Evolutionary conservation across 2,888 invertebrate genomes (phyloP), one percentile per base, ranked within the genome.

Genomic region (Syrphus vitripennis): DNA sequence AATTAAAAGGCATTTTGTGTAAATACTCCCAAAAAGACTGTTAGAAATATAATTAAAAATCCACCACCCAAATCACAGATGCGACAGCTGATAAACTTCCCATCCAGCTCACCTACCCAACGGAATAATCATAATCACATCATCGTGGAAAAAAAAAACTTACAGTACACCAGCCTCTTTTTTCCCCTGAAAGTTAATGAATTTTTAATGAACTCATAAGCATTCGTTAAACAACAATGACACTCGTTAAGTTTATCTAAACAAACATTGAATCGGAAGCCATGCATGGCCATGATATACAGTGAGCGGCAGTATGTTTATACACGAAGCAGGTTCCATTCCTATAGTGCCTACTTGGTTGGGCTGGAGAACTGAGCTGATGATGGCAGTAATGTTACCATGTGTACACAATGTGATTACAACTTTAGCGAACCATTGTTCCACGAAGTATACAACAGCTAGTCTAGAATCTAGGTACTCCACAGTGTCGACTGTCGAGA

Each of bases 161-260:
- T n/a, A n/a, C 14, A 14, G 12, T 24, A 42, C n/a, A 16, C 10
- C 61, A 55, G 48, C 42, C 31, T 19, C 4, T 14, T 12, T n/a
- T 50, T 40, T 37, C 14, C 31, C 10, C 50, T 34, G 34, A 24
- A 59, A 78, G 57, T 84, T 84, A 84, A 84, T 84, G 83, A 71
- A 84, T 84, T 84, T 84, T 80, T 76, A 84, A 84, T 84, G 75
- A 84, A 84, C 74, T 80, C 80, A 71, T 84, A 84, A 84, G 83
- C 71, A 65, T 70, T 80, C 70, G 75, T 80, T 80, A 84, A 80
- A 63, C 83, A 84, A 83, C 80, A 83, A 80, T 80, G 83, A 80
- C 80, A 83, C 80, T 80, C 83, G 79, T 83, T 79, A 79, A 70
- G 61, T 40, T 67, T 81, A 71, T 83, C 80, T 75, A 65, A 79